Percentiles rank a stretch among this genome's conserved stretches.
phyloP scores from a whole-genome alignment of 1,140 invertebrate genomes.

The Papilio polytes region DNA sequence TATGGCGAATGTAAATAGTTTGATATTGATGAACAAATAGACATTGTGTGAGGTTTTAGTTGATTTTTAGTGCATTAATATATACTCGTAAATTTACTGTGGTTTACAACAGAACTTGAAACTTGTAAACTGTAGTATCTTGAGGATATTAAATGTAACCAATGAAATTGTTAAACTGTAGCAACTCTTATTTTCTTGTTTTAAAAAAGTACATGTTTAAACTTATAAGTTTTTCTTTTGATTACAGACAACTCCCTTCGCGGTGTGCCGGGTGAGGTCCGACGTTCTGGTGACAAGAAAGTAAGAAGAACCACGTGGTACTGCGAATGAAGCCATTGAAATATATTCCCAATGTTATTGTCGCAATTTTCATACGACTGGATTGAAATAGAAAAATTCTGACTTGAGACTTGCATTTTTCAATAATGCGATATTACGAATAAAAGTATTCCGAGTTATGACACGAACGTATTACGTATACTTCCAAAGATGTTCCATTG shows the following conservation, averaged over 20 bases:
- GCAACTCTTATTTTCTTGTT: conserved; percentile 32
- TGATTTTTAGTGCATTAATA: neutral
- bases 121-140: neutral
- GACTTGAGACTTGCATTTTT: conserved; percentile 33
- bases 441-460: conserved; percentile 33
- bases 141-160: neutral
- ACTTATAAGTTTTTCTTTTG: conserved; percentile 40
- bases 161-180: conserved; percentile 14
- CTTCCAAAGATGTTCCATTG: conserved; percentile 43
- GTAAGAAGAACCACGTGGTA: conserved; percentile 78
- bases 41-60: neutral
- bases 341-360: conserved; percentile 40
- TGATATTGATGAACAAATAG: neutral
- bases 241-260: conserved; percentile 79
- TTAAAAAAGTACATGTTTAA: neutral
- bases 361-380: conserved; percentile 36
- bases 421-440: conserved; percentile 38
- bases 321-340: conserved; percentile 68
- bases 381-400: conserved; percentile 30
- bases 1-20: neutral
- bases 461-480: conserved; percentile 32
- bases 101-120: neutral
- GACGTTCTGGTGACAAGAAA: conserved; percentile 69
- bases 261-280: conserved; percentile 76
- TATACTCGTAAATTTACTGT: too few species aligned